Conservation (phyloP, 1,140 invertebrate species). For the Calosoma granatense region DNA sequence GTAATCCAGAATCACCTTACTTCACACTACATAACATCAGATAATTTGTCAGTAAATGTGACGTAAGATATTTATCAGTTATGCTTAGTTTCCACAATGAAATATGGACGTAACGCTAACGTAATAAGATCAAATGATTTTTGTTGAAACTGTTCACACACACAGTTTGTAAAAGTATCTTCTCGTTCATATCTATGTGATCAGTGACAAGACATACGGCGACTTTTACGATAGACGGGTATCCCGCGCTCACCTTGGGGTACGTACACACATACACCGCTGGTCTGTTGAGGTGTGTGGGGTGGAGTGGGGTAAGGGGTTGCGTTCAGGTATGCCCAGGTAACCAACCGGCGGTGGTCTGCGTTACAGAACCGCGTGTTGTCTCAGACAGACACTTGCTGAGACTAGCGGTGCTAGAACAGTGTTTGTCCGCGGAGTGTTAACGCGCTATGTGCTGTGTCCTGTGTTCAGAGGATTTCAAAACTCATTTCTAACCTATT, state of each 20-base stretch:
- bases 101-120: no score
- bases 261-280: background rate
- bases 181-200: no score
- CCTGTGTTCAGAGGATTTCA: background rate
- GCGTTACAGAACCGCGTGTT: background rate
- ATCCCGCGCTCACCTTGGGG: background rate
- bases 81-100: no score
- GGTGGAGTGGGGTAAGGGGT: background rate
- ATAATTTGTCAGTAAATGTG: no score
- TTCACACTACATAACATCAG: no score
- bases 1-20: no score
- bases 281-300: background rate
- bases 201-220: no score
- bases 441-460: background rate
- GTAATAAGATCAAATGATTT: no score
- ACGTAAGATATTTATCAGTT: no score
- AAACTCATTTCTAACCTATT: background rate
- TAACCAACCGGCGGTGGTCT: background rate
- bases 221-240: no score
- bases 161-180: no score
- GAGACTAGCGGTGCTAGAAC: background rate
- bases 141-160: no score
- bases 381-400: slow-evolving; percentile 7
- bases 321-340: background rate
- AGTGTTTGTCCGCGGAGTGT: background rate